A percentile compares a stretch with the other conserved stretches of the same genome.
Evolutionary conservation across 2,888 invertebrate species (phyloP).

Genomic region (Synergus itoensis): DNA sequence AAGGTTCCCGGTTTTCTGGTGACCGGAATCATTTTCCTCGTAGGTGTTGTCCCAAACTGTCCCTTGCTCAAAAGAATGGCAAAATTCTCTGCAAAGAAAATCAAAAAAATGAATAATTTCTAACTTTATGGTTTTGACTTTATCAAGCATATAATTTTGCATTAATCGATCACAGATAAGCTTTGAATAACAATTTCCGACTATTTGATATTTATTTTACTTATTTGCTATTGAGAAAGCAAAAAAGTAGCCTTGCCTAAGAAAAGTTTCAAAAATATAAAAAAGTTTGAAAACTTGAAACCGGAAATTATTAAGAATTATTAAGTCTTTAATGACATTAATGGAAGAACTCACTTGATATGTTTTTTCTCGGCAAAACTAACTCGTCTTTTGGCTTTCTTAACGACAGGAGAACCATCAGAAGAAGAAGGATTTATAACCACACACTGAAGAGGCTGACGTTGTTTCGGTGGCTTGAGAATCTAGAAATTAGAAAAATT

Average conservation of each 20-base stretch:
- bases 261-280: slow-evolving; percentile 13
- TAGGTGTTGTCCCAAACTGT: slow-evolving; percentile 72
- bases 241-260: background rate
- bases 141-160: too few relatives aligned
- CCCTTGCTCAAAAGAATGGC: slow-evolving; percentile 69
- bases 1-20: slow-evolving; percentile 11
- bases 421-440: slow-evolving; percentile 58
- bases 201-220: too few relatives aligned
- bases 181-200: too few relatives aligned
- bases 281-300: background rate
- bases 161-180: too few relatives aligned
- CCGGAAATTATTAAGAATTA: too few relatives aligned
- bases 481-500: slow-evolving; percentile 60
- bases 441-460: slow-evolving; percentile 64
- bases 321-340: background rate
- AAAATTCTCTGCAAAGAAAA: slow-evolving; percentile 67
- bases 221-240: too few relatives aligned
- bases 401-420: slow-evolving; percentile 61
- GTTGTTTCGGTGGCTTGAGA: slow-evolving; percentile 67
- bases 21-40: slow-evolving; percentile 69
- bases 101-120: slow-evolving; percentile 41
- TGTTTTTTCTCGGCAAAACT: slow-evolving; percentile 74
- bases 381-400: slow-evolving; percentile 68
- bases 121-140: too few relatives aligned
- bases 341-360: slow-evolving; percentile 65